Percentiles rank a stretch among this genome's conserved stretches.
Evolutionary conservation across 2,113 vertebrate genomes (phyloP).

Genomic region (Micronycteris hirsuta): DNA sequence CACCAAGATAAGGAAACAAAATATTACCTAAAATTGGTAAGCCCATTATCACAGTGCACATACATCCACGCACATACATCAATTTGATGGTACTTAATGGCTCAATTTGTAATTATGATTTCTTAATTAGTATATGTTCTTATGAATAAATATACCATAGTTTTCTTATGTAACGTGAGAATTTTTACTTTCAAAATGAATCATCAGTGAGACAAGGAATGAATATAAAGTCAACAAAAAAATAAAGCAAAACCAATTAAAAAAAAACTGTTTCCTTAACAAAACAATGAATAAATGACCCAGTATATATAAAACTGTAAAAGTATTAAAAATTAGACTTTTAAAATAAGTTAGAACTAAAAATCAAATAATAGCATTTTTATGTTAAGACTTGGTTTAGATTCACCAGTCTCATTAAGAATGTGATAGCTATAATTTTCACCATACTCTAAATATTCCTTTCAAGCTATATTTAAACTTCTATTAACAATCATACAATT

Average conservation of each 20-base stretch:
- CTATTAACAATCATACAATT: background rate
- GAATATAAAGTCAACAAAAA: background rate
- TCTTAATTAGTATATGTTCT: background rate
- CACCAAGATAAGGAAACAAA: background rate
- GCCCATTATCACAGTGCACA: background rate
- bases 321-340: conserved; percentile 20
- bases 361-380: background rate
- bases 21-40: background rate
- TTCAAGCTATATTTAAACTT: background rate
- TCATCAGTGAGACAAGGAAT: background rate
- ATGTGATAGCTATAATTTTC: background rate
- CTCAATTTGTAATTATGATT: background rate
- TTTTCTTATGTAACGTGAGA: background rate
- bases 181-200: conserved; percentile 23
- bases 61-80: background rate
- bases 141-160: background rate
- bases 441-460: background rate
- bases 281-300: background rate
- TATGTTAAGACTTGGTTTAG: conserved; percentile 23
- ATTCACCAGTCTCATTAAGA: background rate
- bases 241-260: conserved; percentile 22
- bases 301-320: background rate
- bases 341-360: conserved; percentile 32
- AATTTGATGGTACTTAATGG: background rate
- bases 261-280: background rate